phyloP scores from a whole-genome alignment of 2,888 invertebrate genomes.

The Drosophila ustulata region DNA sequence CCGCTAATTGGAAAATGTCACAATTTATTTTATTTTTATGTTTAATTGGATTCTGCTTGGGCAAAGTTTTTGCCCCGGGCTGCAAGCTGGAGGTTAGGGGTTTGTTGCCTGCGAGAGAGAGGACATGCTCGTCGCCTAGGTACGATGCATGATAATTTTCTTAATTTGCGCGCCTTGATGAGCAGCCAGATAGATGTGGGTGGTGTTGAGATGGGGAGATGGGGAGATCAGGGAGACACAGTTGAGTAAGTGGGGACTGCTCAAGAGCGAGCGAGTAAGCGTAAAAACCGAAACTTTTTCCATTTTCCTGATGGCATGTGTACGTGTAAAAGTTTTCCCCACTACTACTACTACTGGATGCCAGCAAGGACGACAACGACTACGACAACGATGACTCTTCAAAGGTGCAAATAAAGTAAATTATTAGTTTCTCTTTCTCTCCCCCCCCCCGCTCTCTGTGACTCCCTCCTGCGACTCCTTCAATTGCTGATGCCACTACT shows the following conservation, averaged over 20 bases:
- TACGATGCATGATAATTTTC: slow-evolving; percentile 79
- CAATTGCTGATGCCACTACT: slow-evolving; percentile 43
- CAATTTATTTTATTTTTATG: slow-evolving; percentile 79
- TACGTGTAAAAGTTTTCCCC: slow-evolving; percentile 74
- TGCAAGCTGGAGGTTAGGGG: neutral
- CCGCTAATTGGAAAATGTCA: slow-evolving; percentile 79
- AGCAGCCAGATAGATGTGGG: slow-evolving; percentile 47
- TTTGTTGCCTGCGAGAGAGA: neutral
- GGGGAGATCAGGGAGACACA: neutral
- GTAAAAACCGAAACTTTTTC: slow-evolving; percentile 67
- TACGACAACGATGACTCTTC: slow-evolving; percentile 59
- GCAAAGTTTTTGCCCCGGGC: slow-evolving; percentile 46
- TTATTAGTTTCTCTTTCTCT: slow-evolving; percentile 69
- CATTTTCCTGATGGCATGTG: slow-evolving; percentile 76
- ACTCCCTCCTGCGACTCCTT: slow-evolving; percentile 20
- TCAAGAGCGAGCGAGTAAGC: slow-evolving; percentile 14
- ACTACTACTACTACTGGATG: slow-evolving; percentile 33
- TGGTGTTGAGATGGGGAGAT: neutral
- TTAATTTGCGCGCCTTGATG: slow-evolving; percentile 76
- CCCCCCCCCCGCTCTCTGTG: slow-evolving; percentile 28
- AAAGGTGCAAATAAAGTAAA: slow-evolving; percentile 80
- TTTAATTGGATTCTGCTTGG: slow-evolving; percentile 73
- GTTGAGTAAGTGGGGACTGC: neutral
- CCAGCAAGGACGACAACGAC: slow-evolving; percentile 2
- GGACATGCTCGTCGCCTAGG: slow-evolving; percentile 63